phyloP scores from a whole-genome alignment of 2,888 invertebrate species.

The Sussaba pulchella region DNA sequence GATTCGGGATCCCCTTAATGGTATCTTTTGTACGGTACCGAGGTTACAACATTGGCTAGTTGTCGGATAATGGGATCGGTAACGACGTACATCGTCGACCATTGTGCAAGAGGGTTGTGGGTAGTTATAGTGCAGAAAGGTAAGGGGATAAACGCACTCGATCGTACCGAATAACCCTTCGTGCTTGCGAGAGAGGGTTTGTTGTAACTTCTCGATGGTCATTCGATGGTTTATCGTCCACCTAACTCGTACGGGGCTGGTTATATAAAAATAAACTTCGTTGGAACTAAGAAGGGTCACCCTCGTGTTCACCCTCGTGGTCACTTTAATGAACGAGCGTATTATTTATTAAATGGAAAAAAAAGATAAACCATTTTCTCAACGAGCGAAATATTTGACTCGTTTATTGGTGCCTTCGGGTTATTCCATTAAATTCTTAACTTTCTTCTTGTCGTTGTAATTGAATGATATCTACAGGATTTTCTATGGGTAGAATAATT shows the following conservation, averaged over 20 bases:
- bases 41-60: slow-evolving; percentile 3
- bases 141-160: slow-evolving; percentile 14
- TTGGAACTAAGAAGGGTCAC: not conserved
- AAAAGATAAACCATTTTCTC: no score
- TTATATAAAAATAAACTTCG: slow-evolving; percentile 3
- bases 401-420: no score
- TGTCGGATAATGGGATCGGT: slow-evolving; percentile 34
- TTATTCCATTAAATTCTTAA: no score
- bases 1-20: not conserved
- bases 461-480: no score
- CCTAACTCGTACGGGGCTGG: not conserved
- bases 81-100: slow-evolving; percentile 42
- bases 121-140: slow-evolving; percentile 19
- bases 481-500: no score
- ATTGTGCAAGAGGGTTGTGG: slow-evolving; percentile 48
- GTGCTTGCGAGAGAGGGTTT: slow-evolving; percentile 34
- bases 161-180: slow-evolving; percentile 44
- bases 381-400: no score
- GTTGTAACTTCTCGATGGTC: slow-evolving; percentile 56
- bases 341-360: no score
- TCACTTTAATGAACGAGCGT: not conserved
- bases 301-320: no score
- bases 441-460: no score
- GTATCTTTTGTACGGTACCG: slow-evolving; percentile 5
- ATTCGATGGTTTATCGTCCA: slow-evolving; percentile 52